Evolutionary conservation across 1,140 invertebrate species (phyloP).

Genomic region (Drosophila athabasca): DNA sequence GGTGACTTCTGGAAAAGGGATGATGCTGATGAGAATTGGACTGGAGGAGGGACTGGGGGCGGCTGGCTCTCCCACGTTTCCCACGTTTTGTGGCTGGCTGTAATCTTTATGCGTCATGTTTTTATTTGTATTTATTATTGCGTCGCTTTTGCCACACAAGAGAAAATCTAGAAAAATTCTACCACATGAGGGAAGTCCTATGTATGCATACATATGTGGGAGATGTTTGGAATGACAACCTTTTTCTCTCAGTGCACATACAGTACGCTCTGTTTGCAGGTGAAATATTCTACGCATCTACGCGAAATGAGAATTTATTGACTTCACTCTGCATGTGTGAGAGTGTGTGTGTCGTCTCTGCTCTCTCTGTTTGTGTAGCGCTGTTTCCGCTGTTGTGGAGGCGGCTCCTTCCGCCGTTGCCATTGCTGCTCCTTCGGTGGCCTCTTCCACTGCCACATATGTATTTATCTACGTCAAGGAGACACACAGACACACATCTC

Average conservation of each 20-base stretch:
- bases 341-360: slow-evolving; percentile 46
- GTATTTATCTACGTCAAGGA: slow-evolving; percentile 60
- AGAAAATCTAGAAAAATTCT: no score
- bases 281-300: slow-evolving; percentile 64
- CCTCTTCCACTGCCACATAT: slow-evolving; percentile 39
- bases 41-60: background rate
- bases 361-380: slow-evolving; percentile 47
- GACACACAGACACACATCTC: slow-evolving; percentile 52
- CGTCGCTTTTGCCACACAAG: slow-evolving; percentile 37
- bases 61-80: slow-evolving; percentile 24
- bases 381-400: slow-evolving; percentile 27
- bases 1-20: background rate
- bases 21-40: no score
- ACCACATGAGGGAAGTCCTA: slow-evolving; percentile 5
- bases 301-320: slow-evolving; percentile 79
- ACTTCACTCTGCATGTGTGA: slow-evolving; percentile 49
- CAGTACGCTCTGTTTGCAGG: slow-evolving; percentile 60
- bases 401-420: background rate
- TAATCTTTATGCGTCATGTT: slow-evolving; percentile 78
- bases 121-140: slow-evolving; percentile 82
- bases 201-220: background rate
- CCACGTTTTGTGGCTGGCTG: slow-evolving; percentile 51
- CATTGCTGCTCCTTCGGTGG: no score
- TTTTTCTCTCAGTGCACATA: no score
- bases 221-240: no score